Evolutionary conservation across 2,113 vertebrate species (phyloP), one percentile per base, ranked within the genome.

Genomic region (Lota lota): DNA sequence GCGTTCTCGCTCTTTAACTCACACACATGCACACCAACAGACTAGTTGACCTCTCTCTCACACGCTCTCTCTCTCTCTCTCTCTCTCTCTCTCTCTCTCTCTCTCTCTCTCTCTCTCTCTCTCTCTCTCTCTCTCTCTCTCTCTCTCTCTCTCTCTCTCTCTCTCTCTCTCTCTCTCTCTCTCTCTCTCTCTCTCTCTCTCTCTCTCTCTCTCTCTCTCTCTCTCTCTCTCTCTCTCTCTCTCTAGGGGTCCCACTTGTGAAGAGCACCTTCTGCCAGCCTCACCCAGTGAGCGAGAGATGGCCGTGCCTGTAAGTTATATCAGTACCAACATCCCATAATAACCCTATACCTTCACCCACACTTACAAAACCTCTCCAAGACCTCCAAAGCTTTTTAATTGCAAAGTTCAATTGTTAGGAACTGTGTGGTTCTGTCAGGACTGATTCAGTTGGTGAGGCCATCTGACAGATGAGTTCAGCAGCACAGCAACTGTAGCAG

Each of bases 271-370:
- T 19, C 92, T 93, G 54, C 93, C 93, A 66, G 92, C 92, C 0
- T 94, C 93, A 10, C 93, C 92, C 63, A 93, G 92, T 69, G 93
- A 94, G 54, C 67, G 82, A 66, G 92, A 94, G 79, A 92, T 93
- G 11, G 92, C 91, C 11, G 87, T 92, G 28, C 92, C 92, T 21
- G 93, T 93, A 74, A 91, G 91, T 69, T 24, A 36, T 19, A 15
- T 17, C 53, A n/a, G 18, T 5, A 5, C 16, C 53, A 56, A 17
- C 53, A 56, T n/a, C n/a, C 10, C 53, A 56, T 18, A 56, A 56
- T 56, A 47, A 47, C 7, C 40, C 40, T 14, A n/a, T n/a, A n/a
- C 40, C 40, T 47, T 4, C 40, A 5, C 10, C 12, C 40, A 10
- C 40, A 47, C 40, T 14, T 11, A 47, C 12, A 47, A 47, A 5